Base-by-base conservation (phyloP, 2,888 invertebrate species). In the Heteromyza rotundicornis region DNA sequence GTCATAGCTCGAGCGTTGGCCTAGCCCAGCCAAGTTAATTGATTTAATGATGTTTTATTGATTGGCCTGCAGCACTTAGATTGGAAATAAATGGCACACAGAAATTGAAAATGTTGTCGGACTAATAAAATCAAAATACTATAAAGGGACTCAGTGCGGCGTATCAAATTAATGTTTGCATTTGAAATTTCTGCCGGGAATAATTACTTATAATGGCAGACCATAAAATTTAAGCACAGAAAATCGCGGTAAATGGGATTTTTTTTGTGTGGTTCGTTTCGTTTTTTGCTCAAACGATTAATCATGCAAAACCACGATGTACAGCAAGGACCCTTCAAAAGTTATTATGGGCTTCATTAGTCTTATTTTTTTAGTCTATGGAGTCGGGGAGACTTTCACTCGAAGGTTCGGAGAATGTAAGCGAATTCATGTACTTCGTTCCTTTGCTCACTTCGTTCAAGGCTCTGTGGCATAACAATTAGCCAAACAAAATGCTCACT, bases 391-490 rank as follows among this genome's bases (percentile, higher is more conserved):
- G n/a, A n/a, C n/a, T n/a, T n/a, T n/a, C n/a, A n/a, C n/a, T n/a
- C n/a, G n/a, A n/a, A n/a, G n/a, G n/a, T n/a, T n/a, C n/a, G n/a
- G n/a, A n/a, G n/a, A n/a, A n/a, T n/a, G n/a, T n/a, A n/a, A n/a
- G n/a, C n/a, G n/a, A n/a, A n/a, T n/a, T n/a, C n/a, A n/a, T n/a
- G n/a, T n/a, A n/a, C 27, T 27, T 10, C 10, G 27, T 27, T 10
- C 10, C 27, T 53, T 32, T 56, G 19, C 19, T 44, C n/a, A 10
- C 14, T 7, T 19, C 20, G 24, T 12, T 24, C 40, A 16, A 47
- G 50, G 16, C 35, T 64, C 64, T 66, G 65, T 68, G n/a, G 69
- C 63, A 67, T 66, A 73, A 75, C 72, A 75, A 75, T 75, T 75
- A 75, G 75, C 67, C 75, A 65, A 44, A 66, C 66, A 49, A 56